Evolutionary conservation across 2,888 invertebrate species (phyloP).

Genomic region (Allacma fusca): DNA sequence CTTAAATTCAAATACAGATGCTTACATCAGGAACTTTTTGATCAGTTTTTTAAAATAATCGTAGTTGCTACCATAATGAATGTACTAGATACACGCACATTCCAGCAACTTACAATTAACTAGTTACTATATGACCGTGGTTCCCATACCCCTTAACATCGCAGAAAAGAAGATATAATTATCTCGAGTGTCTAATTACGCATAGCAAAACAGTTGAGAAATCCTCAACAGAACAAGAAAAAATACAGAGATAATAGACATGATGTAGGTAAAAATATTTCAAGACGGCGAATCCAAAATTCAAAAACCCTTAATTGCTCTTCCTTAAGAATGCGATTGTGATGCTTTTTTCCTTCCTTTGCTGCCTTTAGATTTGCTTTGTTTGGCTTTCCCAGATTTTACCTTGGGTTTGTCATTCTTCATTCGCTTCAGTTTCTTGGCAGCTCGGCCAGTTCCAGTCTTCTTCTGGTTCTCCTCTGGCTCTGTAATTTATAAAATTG

Average conservation of each 20-base stretch:
- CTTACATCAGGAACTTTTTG: conserved; percentile 14
- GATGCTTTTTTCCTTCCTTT: conserved; percentile 22
- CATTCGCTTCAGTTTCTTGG: conserved; percentile 31
- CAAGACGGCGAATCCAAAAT: conserved; percentile 26
- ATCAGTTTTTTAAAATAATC: conserved; percentile 16
- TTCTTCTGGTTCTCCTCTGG: background rate
- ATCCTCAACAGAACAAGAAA: conserved; percentile 1
- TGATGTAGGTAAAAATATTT: conserved; percentile 22
- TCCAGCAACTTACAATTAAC: conserved; percentile 3
- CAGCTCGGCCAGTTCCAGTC: conserved; percentile 9
- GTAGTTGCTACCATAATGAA: background rate
- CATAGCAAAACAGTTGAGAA: conserved; percentile 3
- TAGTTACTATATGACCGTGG: background rate
- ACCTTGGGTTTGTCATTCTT: conserved; percentile 29
- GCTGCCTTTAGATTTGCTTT: conserved; percentile 20
- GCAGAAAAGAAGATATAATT: conserved; percentile 12
- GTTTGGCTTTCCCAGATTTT: conserved; percentile 11
- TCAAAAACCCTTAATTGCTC: background rate
- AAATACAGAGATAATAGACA: conserved; percentile 4
- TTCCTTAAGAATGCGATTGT: conserved; percentile 6
- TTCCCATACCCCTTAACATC: conserved; percentile 12
- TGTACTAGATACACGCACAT: background rate
- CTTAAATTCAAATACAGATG: conserved; percentile 1
- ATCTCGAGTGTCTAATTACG: background rate
- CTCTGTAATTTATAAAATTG: background rate